Evolutionary conservation across 1,140 invertebrate genomes (phyloP).

Genomic region (Scylla paramamosain): DNA sequence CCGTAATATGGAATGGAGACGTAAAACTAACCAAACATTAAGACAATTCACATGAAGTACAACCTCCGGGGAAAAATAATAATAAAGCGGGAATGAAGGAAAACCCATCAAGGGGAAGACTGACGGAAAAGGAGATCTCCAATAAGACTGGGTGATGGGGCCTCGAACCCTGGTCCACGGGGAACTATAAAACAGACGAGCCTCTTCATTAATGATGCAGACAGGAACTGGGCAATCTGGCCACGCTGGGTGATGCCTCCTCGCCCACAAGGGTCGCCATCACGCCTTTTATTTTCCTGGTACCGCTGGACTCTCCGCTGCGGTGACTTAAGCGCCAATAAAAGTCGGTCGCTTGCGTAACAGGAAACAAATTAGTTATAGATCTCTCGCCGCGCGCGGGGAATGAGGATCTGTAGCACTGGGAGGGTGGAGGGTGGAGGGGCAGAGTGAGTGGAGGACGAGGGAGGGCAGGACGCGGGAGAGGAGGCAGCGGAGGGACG

Average conservation of each 20-base stretch:
- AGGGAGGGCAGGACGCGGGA: too few species aligned
- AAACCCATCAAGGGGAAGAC: background rate
- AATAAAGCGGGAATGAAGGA: background rate
- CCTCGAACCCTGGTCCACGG: slow-evolving; percentile 3
- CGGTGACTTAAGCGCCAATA: background rate
- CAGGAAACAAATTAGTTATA: background rate
- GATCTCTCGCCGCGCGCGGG: background rate
- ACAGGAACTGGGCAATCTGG: slow-evolving; percentile 9
- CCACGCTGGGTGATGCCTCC: background rate
- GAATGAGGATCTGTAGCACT: background rate
- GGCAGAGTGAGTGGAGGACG: too few species aligned
- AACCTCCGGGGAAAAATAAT: background rate
- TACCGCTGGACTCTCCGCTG: background rate
- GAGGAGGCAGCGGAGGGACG: background rate
- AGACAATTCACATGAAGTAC: background rate
- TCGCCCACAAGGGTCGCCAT: background rate
- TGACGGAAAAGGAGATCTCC: slow-evolving; percentile 21
- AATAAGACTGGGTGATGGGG: background rate
- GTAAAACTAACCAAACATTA: background rate
- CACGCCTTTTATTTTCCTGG: background rate
- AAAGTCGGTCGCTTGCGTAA: background rate
- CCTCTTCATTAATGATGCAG: slow-evolving; percentile 22
- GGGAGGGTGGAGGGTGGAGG: too few species aligned
- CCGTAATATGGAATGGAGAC: too few species aligned
- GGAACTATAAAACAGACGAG: background rate